Evolutionary conservation across 2,797 vertebrate genomes (phyloP).

Genomic region (Smutsia temminckii): DNA sequence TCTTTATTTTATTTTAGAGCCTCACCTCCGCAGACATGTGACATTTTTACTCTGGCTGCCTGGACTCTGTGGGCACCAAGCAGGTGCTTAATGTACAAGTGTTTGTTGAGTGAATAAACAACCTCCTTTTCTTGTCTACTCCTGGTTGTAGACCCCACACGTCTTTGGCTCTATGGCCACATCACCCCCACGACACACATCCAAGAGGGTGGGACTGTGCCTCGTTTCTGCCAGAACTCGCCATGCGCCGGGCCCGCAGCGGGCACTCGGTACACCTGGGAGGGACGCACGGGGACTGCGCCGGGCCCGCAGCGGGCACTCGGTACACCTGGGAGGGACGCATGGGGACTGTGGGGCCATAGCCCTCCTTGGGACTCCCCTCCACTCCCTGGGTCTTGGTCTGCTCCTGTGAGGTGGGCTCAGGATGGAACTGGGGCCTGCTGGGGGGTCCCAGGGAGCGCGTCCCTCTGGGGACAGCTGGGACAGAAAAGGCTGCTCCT

Average conservation of each 20-base stretch:
- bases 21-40: background rate
- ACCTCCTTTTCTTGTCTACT: background rate
- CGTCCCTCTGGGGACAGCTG: background rate
- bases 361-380: accelerated
- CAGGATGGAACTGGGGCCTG: accelerated
- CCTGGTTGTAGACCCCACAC: background rate
- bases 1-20: background rate
- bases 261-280: background rate
- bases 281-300: background rate
- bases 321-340: background rate
- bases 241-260: accelerated
- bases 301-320: background rate
- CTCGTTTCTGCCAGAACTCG: background rate
- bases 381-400: background rate
- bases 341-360: too few relatives aligned
- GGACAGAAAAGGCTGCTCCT: background rate
- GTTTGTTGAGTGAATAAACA: background rate
- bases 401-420: background rate
- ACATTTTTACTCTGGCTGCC: accelerated
- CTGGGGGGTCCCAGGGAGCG: background rate
- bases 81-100: background rate
- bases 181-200: background rate
- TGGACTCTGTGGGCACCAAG: background rate
- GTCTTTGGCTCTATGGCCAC: accelerated
- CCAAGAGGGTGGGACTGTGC: background rate